phyloP scores from a whole-genome alignment of 2,113 vertebrate species.

The Nematolebias whitei region DNA sequence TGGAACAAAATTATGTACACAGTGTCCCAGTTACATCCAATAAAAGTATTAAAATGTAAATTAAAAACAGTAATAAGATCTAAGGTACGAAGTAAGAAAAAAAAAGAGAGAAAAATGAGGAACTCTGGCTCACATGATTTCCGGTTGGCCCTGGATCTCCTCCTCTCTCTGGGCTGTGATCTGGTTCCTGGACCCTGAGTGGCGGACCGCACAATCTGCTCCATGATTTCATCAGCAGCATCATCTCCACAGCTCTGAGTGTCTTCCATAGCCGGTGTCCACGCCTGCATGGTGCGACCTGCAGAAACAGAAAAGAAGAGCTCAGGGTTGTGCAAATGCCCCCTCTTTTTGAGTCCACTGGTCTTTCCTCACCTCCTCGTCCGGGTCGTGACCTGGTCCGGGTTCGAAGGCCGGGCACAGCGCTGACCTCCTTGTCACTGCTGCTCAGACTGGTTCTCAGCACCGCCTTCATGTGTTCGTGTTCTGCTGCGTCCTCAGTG shows the following conservation, averaged over 20 bases:
- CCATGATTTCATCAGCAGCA: conserved; percentile 95
- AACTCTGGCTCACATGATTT: conserved; percentile 93
- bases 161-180: conserved; percentile 89
- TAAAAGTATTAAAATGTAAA: no score
- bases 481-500: conserved; percentile 85
- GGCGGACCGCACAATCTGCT: conserved; percentile 94
- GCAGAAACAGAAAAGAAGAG: not conserved
- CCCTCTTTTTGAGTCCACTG: no score
- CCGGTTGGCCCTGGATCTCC: conserved; percentile 92
- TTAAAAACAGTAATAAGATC: no score
- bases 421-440: conserved; percentile 74
- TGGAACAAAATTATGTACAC: no score
- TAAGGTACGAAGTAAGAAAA: no score
- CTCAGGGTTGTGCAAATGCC: not conserved
- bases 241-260: conserved; percentile 83
- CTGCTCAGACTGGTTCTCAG: conserved; percentile 81
- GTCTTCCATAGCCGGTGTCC: conserved; percentile 83
- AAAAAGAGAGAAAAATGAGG: no score
- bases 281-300: conserved; percentile 80
- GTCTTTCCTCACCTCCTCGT: conserved; percentile 79
- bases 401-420: conserved; percentile 78
- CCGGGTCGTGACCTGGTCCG: conserved; percentile 85
- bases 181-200: conserved; percentile 92
- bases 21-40: no score
- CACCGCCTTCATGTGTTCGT: conserved; percentile 93